phyloP scores from a whole-genome alignment of 2,888 invertebrate genomes.

The Lacanobia oleracea region DNA sequence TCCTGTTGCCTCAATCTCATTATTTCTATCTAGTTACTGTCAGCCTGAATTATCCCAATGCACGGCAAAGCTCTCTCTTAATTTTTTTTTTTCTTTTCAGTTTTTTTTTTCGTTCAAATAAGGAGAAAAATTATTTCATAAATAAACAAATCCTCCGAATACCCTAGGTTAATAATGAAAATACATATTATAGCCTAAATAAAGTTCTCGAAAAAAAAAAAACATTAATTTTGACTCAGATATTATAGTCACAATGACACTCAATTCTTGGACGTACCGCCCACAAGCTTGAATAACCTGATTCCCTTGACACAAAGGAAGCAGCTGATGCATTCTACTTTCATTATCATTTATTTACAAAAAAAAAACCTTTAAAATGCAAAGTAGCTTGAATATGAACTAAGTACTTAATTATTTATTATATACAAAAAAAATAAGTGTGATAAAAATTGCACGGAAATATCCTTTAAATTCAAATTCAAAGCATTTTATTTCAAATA shows the following conservation, averaged over 20 bases:
- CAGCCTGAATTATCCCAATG: no score
- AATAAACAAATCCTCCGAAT: neutral
- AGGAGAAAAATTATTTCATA: no score
- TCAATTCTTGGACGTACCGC: constrained; percentile 31
- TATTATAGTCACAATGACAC: neutral
- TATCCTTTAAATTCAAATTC: no score
- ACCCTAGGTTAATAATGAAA: neutral
- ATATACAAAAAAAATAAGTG: neutral
- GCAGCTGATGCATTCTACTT: constrained; percentile 49
- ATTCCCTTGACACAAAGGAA: constrained; percentile 56
- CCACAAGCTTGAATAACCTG: constrained; percentile 28
- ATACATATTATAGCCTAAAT: neutral
- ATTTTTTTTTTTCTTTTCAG: no score
- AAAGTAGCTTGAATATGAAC: constrained; percentile 20
- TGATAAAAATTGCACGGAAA: neutral
- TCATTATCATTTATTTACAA: constrained; percentile 32
- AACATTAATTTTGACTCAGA: neutral
- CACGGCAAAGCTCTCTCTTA: no score
- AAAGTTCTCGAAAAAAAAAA: neutral
- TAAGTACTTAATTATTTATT: neutral
- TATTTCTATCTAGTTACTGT: neutral
- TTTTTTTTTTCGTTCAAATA: no score
- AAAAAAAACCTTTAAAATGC: constrained; percentile 1
- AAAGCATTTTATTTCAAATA: no score
- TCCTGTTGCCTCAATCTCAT: neutral